Conservation (phyloP, 2,113 vertebrate genomes). For the Osmerus eperlanus region DNA sequence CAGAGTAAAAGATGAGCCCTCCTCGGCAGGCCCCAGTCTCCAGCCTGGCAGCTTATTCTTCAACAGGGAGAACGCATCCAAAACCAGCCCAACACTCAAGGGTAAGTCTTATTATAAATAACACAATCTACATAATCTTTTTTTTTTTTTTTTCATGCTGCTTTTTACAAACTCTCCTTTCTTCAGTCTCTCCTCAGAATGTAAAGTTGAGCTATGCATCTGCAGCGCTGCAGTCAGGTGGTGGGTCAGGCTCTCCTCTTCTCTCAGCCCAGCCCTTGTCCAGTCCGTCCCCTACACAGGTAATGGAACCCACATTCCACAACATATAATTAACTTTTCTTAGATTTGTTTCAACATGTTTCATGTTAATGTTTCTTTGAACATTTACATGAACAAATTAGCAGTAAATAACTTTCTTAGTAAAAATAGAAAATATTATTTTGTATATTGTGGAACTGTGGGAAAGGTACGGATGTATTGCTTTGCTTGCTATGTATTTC, state of each 20-base stretch:
- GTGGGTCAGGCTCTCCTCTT: constrained; percentile 11
- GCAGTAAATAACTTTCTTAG: too few species aligned
- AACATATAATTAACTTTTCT: neutral
- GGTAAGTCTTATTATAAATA: constrained; percentile 55
- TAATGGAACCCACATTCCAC: constrained; percentile 27
- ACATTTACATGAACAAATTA: too few species aligned
- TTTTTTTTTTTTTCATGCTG: neutral
- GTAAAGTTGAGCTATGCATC: constrained; percentile 81
- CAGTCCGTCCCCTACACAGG: constrained; percentile 62
- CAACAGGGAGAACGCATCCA: constrained; percentile 69
- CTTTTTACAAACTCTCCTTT: neutral
- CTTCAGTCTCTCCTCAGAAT: constrained; percentile 65
- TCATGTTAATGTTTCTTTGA: too few species aligned
- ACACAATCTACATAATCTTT: neutral
- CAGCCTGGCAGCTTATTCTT: constrained; percentile 86
- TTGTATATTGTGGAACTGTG: too few species aligned
- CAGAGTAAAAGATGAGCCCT: constrained; percentile 82
- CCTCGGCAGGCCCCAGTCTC: constrained; percentile 58
- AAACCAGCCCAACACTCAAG: constrained; percentile 62
- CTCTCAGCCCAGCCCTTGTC: constrained; percentile 45
- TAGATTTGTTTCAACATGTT: neutral
- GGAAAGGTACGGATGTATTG: too few species aligned
- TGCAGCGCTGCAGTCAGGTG: constrained; percentile 72
- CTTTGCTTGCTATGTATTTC: too few species aligned
- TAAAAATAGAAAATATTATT: too few species aligned